Evolutionary conservation across 2,113 vertebrate genomes (phyloP), one percentile per base, ranked within the genome.

Genomic region (Mastomys natalensis): DNA sequence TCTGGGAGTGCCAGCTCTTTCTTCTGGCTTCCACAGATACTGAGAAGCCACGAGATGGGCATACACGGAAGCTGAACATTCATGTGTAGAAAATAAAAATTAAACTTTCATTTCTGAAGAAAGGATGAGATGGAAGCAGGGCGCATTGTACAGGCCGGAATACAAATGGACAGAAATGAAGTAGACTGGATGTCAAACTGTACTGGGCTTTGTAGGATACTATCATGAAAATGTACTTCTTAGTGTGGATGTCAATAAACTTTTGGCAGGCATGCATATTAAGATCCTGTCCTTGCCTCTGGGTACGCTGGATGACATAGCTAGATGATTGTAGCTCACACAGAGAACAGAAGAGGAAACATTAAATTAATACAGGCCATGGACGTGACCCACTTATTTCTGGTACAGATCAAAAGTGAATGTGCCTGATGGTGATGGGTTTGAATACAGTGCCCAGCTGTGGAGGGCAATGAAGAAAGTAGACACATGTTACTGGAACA

Each of bases 371-470:
- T n/a, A 70, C 21, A 90, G 78, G 74, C 60, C 0, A 0, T 70
- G 77, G 62, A 55, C 0, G 0, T 92, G 80, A 62, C n/a, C 68
- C 2, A 8, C 72, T 88, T 78, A 4, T 76, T 37, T 86, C 40
- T 74, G 64, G 77, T 70, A 40, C 60, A 89, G 66, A 93, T 93
- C 48, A 89, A 81, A 95, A 91, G 48, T 84, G 58, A 87, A 55
- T 45, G 45, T 94, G 43, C 62, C 55, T 93, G 24, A 43, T 0
- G 5, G 58, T 51, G 74, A 91, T 7, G 17, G 90, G 70, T 31
- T 58, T 10, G 21, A 24, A 17, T 29, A 19, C 62, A 76, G 19
- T 19, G 34, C 51, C 34, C 40, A 92, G 76, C 85, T 82, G 70
- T 92, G 72, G 21, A 89, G 80, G 51, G 58, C 31, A 12, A 17